Evolutionary conservation across 2,113 vertebrate genomes (phyloP).

Genomic region (Podarcis cretensis): DNA sequence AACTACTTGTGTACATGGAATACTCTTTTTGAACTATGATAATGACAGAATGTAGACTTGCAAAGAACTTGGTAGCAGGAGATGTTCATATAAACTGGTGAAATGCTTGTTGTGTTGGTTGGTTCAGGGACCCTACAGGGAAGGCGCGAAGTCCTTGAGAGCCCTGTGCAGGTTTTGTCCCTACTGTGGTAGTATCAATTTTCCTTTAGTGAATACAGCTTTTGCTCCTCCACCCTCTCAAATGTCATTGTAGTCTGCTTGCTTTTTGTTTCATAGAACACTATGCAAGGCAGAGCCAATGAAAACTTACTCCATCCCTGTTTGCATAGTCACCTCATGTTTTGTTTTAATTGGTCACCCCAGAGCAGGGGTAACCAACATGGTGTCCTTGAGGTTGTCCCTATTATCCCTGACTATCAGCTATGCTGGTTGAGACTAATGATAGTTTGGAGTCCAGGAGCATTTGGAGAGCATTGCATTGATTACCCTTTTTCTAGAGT

Average conservation of each 20-base stretch:
- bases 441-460: no score
- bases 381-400: no score
- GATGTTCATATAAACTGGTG: not conserved
- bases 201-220: not conserved
- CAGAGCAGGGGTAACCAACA: not conserved
- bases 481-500: no score
- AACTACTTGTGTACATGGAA: not conserved
- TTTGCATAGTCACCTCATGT: not conserved
- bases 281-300: not conserved
- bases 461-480: no score
- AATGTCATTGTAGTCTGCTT: not conserved
- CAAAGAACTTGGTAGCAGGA: slow-evolving; percentile 20
- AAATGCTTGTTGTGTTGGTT: not conserved
- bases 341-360: not conserved
- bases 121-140: not conserved
- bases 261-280: not conserved
- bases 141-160: not conserved
- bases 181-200: not conserved
- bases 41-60: not conserved
- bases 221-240: not conserved
- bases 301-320: not conserved
- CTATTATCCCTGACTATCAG: no score
- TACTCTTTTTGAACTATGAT: not conserved
- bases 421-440: no score
- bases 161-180: not conserved